Conservation (phyloP, 2,888 invertebrate genomes). For the Boloria euphrosyne region DNA sequence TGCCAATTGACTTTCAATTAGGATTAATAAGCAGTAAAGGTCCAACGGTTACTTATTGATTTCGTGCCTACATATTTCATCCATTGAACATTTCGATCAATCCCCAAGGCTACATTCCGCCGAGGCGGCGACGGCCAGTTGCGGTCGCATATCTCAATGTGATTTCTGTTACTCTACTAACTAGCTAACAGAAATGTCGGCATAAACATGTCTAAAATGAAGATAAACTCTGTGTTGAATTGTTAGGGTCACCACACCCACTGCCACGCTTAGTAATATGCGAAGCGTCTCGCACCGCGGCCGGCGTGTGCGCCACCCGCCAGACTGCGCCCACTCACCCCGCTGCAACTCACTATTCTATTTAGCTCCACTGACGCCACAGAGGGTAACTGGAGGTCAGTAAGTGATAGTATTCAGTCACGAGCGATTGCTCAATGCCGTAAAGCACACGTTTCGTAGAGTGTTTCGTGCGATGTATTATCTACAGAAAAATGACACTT, state of each 20-base stretch:
- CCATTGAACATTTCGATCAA: conserved; percentile 58
- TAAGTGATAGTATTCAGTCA: conserved; percentile 49
- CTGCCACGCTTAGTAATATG: conserved; percentile 19
- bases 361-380: conserved; percentile 48
- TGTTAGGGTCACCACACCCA: conserved; percentile 63
- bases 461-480: conserved; percentile 30
- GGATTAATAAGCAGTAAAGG: conserved; percentile 64
- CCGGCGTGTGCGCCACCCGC: conserved; percentile 37
- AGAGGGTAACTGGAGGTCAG: conserved; percentile 50
- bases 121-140: conserved; percentile 47
- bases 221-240: conserved; percentile 64
- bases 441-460: conserved; percentile 38
- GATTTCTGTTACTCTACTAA: conserved; percentile 51
- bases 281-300: conserved; percentile 22
- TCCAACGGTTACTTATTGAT: conserved; percentile 61
- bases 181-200: conserved; percentile 53
- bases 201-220: conserved; percentile 63
- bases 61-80: conserved; percentile 53
- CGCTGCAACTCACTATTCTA: conserved; percentile 42
- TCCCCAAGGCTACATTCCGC: conserved; percentile 57
- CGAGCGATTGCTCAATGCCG: conserved; percentile 47
- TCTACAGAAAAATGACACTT: conserved; percentile 32
- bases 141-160: conserved; percentile 57
- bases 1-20: conserved; percentile 67
- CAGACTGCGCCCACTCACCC: conserved; percentile 49